Evolutionary conservation across 2,797 vertebrate species (phyloP).

Genomic region (Lagorchestes hirsutus): DNA sequence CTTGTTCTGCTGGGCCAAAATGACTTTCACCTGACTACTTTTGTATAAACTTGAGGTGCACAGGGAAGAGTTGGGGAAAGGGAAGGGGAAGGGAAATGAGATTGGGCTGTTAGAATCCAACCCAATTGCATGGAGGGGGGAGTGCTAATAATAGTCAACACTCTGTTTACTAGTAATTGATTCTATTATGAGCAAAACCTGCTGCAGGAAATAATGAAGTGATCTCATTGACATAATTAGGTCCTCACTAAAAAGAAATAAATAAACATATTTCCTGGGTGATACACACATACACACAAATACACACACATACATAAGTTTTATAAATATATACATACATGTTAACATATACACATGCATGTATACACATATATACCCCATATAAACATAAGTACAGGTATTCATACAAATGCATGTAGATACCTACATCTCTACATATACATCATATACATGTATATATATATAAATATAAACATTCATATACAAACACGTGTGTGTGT

Average conservation of each 20-base stretch:
- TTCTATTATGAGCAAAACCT: slow-evolving; percentile 63
- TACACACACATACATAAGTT: neutral
- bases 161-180: slow-evolving; percentile 64
- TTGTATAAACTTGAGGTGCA: slow-evolving; percentile 52
- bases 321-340: no score
- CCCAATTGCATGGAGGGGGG: neutral
- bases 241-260: neutral
- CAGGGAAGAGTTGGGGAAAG: neutral
- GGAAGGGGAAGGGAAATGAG: neutral
- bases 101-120: neutral
- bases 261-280: neutral
- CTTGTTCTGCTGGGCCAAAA: slow-evolving; percentile 68
- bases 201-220: neutral
- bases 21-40: slow-evolving; percentile 64
- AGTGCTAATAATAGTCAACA: slow-evolving; percentile 17
- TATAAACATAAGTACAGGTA: no score
- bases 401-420: no score
- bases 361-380: no score
- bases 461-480: neutral
- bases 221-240: slow-evolving; percentile 40
- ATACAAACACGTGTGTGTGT: no score
- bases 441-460: no score
- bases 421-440: no score
- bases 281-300: no score
- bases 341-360: no score